These are phyloP conservation scores for Lepidurus packardi DNA, from an alignment of 1,140 invertebrate genomes.

Conservation along the genomic window DNA sequence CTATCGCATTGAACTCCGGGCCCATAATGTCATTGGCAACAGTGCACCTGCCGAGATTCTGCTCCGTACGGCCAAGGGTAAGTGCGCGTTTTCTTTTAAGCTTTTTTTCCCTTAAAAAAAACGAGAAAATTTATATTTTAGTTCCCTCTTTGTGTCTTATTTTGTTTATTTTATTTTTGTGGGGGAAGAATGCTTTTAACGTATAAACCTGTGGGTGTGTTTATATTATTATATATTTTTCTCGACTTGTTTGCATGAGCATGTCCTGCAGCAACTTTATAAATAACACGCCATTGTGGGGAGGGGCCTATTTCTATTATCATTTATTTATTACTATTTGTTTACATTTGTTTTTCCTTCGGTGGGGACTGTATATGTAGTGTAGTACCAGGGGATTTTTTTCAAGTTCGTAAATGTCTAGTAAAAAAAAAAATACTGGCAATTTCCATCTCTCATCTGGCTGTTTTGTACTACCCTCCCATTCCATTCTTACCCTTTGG, in stretches of 20 bases:
- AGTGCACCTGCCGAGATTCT: conserved; percentile 65
- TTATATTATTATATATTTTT: no score
- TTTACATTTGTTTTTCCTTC: no score
- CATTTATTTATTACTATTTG: no score
- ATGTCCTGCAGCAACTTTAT: no score
- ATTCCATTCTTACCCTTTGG: not conserved
- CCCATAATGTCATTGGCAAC: conserved; percentile 75
- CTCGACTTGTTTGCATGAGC: no score
- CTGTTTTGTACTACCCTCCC: not conserved
- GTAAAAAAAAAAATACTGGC: not conserved
- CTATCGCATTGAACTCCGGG: conserved; percentile 73
- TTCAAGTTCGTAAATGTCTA: no score
- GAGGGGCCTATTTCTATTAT: no score
- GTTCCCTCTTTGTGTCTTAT: conserved; percentile 23
- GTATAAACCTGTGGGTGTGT: no score
- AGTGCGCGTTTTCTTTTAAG: conserved; percentile 32
- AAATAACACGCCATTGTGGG: no score
- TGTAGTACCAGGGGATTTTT: no score
- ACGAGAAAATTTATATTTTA: not conserved
- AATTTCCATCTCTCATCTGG: not conserved
- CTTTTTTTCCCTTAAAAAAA: conserved; percentile 4
- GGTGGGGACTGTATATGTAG: no score
- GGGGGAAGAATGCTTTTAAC: not conserved
- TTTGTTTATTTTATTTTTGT: conserved; percentile 20
- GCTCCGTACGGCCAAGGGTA: conserved; percentile 74